phyloP scores from a whole-genome alignment of 2,888 invertebrate genomes.

The Hydrotaea cyrtoneurina region DNA sequence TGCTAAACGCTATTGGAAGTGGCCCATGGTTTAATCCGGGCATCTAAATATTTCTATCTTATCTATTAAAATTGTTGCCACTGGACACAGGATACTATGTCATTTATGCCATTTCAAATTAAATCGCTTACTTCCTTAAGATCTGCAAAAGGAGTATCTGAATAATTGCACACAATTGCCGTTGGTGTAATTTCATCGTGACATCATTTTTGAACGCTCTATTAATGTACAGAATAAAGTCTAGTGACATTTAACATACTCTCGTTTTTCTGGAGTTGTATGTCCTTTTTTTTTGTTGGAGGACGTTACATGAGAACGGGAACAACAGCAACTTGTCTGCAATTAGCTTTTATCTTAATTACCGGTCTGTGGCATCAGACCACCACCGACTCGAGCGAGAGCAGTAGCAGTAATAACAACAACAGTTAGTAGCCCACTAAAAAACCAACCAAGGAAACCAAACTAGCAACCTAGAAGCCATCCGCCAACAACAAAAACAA shows the following conservation, averaged over 20 bases:
- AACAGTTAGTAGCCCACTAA: conserved; percentile 25
- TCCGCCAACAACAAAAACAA: not conserved
- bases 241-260: conserved; percentile 42
- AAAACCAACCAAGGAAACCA: conserved; percentile 13
- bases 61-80: too few relatives aligned
- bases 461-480: not conserved
- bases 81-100: too few relatives aligned
- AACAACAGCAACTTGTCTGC: conserved; percentile 37
- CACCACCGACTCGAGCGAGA: not conserved
- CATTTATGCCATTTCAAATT: not conserved
- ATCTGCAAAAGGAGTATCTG: not conserved
- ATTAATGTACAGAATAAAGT: conserved; percentile 18
- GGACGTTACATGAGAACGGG: conserved; percentile 22
- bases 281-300: not conserved
- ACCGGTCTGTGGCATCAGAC: conserved; percentile 41
- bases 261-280: conserved; percentile 18
- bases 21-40: too few relatives aligned
- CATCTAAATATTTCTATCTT: too few relatives aligned
- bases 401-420: conserved; percentile 1
- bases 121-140: not conserved
- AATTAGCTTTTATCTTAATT: conserved; percentile 41
- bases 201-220: conserved; percentile 16
- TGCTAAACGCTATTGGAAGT: too few relatives aligned
- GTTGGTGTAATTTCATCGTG: not conserved
- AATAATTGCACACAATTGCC: conserved; percentile 15